Base-by-base conservation (phyloP, 2,888 invertebrate genomes). In the Leuctra nigra region DNA sequence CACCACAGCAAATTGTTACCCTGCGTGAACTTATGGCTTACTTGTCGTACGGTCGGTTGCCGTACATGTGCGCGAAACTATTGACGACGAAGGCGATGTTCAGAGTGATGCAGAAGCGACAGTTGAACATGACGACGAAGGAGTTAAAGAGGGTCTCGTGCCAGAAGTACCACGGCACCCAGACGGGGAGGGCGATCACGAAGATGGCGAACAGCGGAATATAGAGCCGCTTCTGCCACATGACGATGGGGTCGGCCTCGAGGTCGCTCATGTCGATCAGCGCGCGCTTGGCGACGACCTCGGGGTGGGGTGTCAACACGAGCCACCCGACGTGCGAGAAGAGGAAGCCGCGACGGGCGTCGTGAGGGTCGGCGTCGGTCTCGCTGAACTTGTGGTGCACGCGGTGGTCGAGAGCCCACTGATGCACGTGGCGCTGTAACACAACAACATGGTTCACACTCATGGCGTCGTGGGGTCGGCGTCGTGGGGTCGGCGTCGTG, bases 81-180 rank as follows among this genome's bases (percentile, higher is more conserved):
- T 96, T 96, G n/a, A 96, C 94, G 66, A 87, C 83, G 79, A 89
- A 97, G 1, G 96, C 96, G 63, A 91, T 87, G 73, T 97, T 92
- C 7, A 97, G 79, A 0, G 88, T 89, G 61, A 85, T 76, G 54
- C 85, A 85, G 73, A 94, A 96, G 50, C 96, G 80, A 63, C 84
- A 79, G 61, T 91, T 83, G 68, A 89, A 91, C 66, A 87, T 86
- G 7, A 94, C 80, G 77, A 89, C 87, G 73, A 91, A 93, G 3
- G 91, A 86, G 63, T 81, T 82, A 74, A 83, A 78, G 11, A 88
- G 69, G 1, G 79, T 77, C 72, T 97, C 96, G 39, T 83, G 75
- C 94, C 95, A 97, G 67, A 80, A 83, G 68, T 87, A 84, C 68
- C 83, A 82, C 0, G 96, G 95, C 53, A 93, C 78, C 59, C 78